A percentile compares a stretch with the other conserved stretches of the same genome.
Conservation (phyloP, 2,797 vertebrate species). For the Alauda arvensis region DNA sequence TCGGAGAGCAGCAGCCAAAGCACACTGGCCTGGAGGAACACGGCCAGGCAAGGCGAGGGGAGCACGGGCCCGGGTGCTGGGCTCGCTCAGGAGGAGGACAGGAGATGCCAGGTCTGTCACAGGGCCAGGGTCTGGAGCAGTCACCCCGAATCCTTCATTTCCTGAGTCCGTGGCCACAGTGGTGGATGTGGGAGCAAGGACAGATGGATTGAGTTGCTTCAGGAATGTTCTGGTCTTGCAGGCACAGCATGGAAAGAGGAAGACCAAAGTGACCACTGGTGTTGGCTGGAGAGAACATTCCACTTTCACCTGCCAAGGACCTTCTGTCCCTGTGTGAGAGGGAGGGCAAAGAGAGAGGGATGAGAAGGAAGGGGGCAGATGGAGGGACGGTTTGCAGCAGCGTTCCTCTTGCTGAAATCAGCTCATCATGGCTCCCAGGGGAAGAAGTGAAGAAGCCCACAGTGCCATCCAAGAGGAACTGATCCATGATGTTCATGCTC, state of each 20-base stretch:
- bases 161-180: rapidly evolving
- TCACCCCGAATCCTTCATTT: not conserved
- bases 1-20: conserved; percentile 22
- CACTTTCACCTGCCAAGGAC: not conserved
- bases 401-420: not conserved
- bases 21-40: conserved; percentile 29
- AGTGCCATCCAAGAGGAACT: rapidly evolving
- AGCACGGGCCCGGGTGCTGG: not conserved
- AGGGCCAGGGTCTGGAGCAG: not conserved
- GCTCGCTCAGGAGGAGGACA: not conserved
- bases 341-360: not conserved
- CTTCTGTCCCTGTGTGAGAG: not conserved
- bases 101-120: not conserved
- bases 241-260: not conserved
- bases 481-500: not conserved
- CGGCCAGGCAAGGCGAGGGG: not conserved
- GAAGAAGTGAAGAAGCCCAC: not conserved
- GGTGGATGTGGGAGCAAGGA: not conserved
- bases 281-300: not conserved
- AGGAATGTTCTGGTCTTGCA: not conserved
- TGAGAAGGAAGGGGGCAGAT: not conserved
- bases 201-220: not conserved
- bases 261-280: not conserved
- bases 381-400: not conserved
- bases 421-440: not conserved